A percentile compares a stretch with the other conserved stretches of the same genome.
Conservation (phyloP, 2,888 invertebrate species). For the Aleiodes leptofemur region DNA sequence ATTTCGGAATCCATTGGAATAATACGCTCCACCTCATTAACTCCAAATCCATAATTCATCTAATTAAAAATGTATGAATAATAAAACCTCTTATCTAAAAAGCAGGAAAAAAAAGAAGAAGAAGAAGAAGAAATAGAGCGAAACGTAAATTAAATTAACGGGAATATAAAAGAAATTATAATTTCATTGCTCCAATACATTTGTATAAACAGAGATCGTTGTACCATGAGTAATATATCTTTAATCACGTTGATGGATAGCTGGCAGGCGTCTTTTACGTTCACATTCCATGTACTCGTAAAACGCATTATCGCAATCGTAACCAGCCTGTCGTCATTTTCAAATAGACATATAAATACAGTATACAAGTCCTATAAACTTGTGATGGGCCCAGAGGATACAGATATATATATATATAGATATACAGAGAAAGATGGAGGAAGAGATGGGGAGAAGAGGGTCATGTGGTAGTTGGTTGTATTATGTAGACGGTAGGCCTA, state of each 20-base stretch:
- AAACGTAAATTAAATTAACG: background rate
- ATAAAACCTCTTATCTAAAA: too few species aligned
- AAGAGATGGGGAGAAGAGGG: slow-evolving; percentile 16
- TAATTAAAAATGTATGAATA: too few species aligned
- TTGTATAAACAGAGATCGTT: slow-evolving; percentile 12
- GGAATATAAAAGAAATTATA: background rate
- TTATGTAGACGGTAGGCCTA: slow-evolving; percentile 34
- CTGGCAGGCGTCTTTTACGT: slow-evolving; percentile 37
- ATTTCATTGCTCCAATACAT: background rate
- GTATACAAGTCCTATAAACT: background rate
- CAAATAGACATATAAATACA: slow-evolving; percentile 43
- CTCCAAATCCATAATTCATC: too few species aligned
- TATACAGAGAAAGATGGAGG: slow-evolving; percentile 4
- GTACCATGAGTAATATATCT: slow-evolving; percentile 38
- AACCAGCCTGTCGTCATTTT: slow-evolving; percentile 46
- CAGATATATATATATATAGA: background rate
- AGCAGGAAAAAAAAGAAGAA: too few species aligned
- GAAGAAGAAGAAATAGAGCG: too few species aligned
- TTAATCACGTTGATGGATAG: slow-evolving; percentile 39
- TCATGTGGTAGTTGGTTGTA: slow-evolving; percentile 46
- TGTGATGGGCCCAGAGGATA: slow-evolving; percentile 16
- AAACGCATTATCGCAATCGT: slow-evolving; percentile 57
- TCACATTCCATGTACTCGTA: slow-evolving; percentile 48
- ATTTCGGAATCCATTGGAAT: too few species aligned
- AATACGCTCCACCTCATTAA: too few species aligned